Evolutionary conservation across 2,888 invertebrate species (phyloP).

Genomic region (Ceramica pisi): DNA sequence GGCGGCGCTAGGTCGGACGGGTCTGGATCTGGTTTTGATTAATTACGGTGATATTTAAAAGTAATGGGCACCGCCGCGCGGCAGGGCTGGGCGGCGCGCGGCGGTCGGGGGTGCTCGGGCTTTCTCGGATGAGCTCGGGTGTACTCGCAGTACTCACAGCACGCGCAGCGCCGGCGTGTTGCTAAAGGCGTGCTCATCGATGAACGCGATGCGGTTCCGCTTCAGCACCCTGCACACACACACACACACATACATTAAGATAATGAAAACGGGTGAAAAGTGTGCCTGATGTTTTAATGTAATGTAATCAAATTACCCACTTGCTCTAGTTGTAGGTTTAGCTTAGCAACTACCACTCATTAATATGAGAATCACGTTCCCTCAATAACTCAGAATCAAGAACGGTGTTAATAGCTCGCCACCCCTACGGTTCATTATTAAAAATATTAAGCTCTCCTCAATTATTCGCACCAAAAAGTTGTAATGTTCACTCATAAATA

Average conservation of each 20-base stretch:
- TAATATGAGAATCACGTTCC: background rate
- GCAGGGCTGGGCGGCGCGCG: background rate
- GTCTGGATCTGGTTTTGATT: conserved; percentile 29
- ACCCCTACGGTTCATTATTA: conserved; percentile 24
- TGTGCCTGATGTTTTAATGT: no score
- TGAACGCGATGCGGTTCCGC: conserved; percentile 95
- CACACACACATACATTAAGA: background rate
- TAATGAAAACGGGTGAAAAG: no score
- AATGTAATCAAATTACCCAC: no score
- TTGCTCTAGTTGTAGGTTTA: background rate
- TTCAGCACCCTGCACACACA: conserved; percentile 93
- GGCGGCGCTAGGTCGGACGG: background rate
- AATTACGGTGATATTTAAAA: conserved; percentile 24
- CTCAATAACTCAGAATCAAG: conserved; percentile 3
- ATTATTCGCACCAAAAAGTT: conserved; percentile 37
- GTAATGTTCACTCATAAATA: conserved; percentile 44
- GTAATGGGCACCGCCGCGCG: background rate
- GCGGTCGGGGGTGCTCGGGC: no score
- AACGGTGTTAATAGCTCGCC: conserved; percentile 6
- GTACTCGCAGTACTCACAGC: conserved; percentile 93
- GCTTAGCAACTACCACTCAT: no score
- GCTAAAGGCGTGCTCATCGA: conserved; percentile 95
- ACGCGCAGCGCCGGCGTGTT: conserved; percentile 95
- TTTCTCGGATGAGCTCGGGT: background rate
- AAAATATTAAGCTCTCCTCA: conserved; percentile 29